phyloP scores from a whole-genome alignment of 2,888 invertebrate genomes.

The Chydorus sphaericus region DNA sequence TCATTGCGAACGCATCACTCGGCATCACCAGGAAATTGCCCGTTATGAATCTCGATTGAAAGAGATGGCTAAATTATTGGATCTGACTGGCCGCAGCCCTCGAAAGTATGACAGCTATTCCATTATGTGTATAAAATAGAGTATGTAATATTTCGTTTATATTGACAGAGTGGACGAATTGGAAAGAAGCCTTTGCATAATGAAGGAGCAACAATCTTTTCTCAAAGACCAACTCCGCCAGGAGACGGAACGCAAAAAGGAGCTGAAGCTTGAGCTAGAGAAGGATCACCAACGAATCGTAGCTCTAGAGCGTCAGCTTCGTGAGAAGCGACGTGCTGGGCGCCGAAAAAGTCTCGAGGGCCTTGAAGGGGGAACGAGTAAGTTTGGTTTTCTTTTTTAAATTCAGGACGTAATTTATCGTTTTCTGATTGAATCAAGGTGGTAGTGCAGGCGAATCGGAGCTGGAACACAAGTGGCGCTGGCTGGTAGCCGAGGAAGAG shows the following conservation, averaged over 20 bases:
- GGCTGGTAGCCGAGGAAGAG: slow-evolving; percentile 13
- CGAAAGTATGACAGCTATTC: slow-evolving; percentile 38
- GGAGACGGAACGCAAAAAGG: slow-evolving; percentile 53
- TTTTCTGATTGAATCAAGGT: not conserved
- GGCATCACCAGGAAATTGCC: slow-evolving; percentile 32
- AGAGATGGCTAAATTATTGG: slow-evolving; percentile 37
- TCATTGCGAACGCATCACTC: slow-evolving; percentile 23
- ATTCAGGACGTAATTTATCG: not conserved
- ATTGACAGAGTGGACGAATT: slow-evolving; percentile 42
- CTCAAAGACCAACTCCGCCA: slow-evolving; percentile 54
- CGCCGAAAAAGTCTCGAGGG: not conserved
- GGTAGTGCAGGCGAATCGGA: slow-evolving; percentile 5
- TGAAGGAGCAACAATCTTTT: slow-evolving; percentile 59
- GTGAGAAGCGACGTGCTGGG: not conserved
- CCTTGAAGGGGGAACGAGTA: not conserved
- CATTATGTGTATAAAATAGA: no score
- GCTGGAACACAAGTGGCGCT: slow-evolving; percentile 8
- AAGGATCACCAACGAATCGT: slow-evolving; percentile 35
- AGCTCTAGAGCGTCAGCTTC: slow-evolving; percentile 30
- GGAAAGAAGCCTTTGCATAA: slow-evolving; percentile 54
- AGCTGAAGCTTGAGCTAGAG: slow-evolving; percentile 48
- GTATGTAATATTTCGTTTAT: not conserved
- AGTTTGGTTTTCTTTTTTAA: not conserved
- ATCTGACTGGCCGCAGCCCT: slow-evolving; percentile 44
- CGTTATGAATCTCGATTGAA: slow-evolving; percentile 37